Base-by-base conservation (phyloP, 2,797 vertebrate species). In the Ptychadena robeensis region DNA sequence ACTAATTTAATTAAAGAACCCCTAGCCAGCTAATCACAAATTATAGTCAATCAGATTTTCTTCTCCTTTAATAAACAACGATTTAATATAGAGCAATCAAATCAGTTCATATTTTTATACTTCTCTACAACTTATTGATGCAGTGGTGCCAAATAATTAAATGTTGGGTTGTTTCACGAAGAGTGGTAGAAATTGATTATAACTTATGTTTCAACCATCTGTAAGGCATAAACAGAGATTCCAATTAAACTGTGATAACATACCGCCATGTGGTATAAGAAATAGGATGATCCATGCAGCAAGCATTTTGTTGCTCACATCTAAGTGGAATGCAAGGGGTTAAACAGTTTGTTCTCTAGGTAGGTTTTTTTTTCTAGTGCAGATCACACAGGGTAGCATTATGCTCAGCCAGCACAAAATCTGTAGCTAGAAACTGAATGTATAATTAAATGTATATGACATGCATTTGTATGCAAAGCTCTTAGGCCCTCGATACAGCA, bases 371-470 rank as follows among this genome's bases (percentile, higher is more conserved):
- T 84, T 84, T 80, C 28, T 64, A 80, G 70, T 64, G 35, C 57
- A 63, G 65, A 70, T 84, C 76, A 84, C 76, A 68, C 76, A 61
- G 82, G 34, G 76, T 30, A 63, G 82, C 70, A 84, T 80, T 84
- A 74, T 84, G 82, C 82, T 74, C 82, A 84, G 70, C 77, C 71
- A 84, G 82, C 82, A 83, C 82, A 84, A 84, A 83, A 74, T 80
- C 82, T 74, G 70, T 80, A 84, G 75, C 63, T 68, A 80, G 77
- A 74, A 80, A 69, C 82, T 80, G 82, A 84, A 84, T 84, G 77
- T 84, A 84, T 84, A 84, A 84, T 84, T 84, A 84, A 79, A 84
- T 84, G 82, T 84, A 84, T 84, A 84, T 84, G 76, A 84, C 82
- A 80, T 74, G 77, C 82, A 83, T 84, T 84, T 84, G 82, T 84